Percentiles rank a stretch among this genome's conserved stretches.
Conservation (phyloP, 2,888 invertebrate genomes). For the Dorcus hopei region DNA sequence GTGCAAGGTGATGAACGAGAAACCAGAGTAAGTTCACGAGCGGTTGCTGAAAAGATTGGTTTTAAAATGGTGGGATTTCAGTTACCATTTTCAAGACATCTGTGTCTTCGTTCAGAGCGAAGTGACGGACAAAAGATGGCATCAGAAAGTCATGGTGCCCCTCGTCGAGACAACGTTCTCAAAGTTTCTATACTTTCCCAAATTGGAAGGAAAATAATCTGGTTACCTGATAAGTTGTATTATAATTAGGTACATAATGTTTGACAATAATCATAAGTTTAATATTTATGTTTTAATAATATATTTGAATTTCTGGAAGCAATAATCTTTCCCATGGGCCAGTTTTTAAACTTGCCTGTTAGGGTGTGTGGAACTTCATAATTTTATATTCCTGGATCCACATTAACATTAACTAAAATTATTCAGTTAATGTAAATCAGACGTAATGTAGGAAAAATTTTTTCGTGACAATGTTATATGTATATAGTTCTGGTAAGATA, state of each 20-base stretch:
- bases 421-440: too few relatives aligned
- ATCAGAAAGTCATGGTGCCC: slow-evolving; percentile 17
- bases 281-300: too few relatives aligned
- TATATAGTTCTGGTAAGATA: too few relatives aligned
- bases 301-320: too few relatives aligned
- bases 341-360: too few relatives aligned
- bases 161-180: slow-evolving; percentile 19
- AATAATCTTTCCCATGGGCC: too few relatives aligned
- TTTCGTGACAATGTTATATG: too few relatives aligned
- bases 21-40: slow-evolving; percentile 28
- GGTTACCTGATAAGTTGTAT: neutral
- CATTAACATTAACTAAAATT: too few relatives aligned
- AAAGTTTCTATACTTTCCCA: slow-evolving; percentile 17
- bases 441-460: too few relatives aligned
- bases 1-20: slow-evolving; percentile 34
- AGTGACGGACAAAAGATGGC: slow-evolving; percentile 32
- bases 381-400: too few relatives aligned
- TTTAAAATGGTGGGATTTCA: slow-evolving; percentile 14
- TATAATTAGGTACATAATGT: neutral
- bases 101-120: slow-evolving; percentile 31
- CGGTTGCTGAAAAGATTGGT: neutral
- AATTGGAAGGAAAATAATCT: neutral
- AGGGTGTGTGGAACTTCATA: too few relatives aligned
- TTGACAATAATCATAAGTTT: neutral
- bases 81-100: slow-evolving; percentile 38